Evolutionary conservation across 1,140 invertebrate species (phyloP), one percentile per base, ranked within the genome.

Genomic region (Semibalanus balanoides): DNA sequence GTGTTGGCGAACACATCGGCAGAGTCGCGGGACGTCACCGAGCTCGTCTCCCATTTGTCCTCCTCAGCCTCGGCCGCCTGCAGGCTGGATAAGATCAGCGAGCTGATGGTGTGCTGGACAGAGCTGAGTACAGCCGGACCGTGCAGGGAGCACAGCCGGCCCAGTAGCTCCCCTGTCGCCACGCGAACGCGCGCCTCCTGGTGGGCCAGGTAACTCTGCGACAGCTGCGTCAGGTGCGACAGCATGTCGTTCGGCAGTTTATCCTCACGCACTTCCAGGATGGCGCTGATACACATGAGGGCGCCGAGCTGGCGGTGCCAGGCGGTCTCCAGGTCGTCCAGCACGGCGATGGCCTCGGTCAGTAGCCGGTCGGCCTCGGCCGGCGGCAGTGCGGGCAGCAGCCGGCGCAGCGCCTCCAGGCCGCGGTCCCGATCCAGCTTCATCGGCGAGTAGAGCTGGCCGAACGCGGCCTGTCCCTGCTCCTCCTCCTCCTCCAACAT

Each of bases 1-100:
- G 87, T 87, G 78, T 87, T 86, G 82, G 87, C 86, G 80, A 87
- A 87, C 43, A 87, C 86, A 77, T 87, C 81, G 29, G 80, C 79
- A 43, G 82, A 81, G 78, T 85, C 82, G 51, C 81, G 78, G 81
- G 81, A 84, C 73, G 80, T 79, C 29, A 72, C 70, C 70, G 70
- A 72, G 70, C 28, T 30, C 3, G 70, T 72, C 28, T 72, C 70
- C 28, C 28, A 72, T 9, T 72, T 30, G 70, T 72, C 70, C 28
- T 30, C 25, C 3, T 29, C 28, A 9, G 22, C 28, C 29, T 28
- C 29, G n/a, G n/a, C 70, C 28, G 70, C 70, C 28, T 72, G 70
- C 70, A 72, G 3, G n/a, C 29, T 72, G n/a, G 7, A 11, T 9
- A 30, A 3, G 25, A 72, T 72, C 28, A 72, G 70, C 29, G 70